Percentiles rank a stretch among this genome's conserved stretches.
phyloP scores from a whole-genome alignment of 2,113 vertebrate genomes.

The Nansenia antarctica region DNA sequence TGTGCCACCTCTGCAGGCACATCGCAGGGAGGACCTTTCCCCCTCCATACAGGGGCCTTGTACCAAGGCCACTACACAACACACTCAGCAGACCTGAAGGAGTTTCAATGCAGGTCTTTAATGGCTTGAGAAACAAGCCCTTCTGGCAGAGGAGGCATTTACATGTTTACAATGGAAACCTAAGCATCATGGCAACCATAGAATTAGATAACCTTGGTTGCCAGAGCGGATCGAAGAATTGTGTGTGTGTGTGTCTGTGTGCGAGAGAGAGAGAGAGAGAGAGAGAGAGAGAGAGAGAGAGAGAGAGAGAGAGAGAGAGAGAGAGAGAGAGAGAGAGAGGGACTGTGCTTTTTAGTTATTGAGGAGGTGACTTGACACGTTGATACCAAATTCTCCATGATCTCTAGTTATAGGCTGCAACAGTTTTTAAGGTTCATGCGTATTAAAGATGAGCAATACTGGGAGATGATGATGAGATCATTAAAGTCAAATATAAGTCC shows the following conservation, averaged over 20 bases:
- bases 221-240: not conserved
- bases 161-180: no score
- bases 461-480: conserved; percentile 5
- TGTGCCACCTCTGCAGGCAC: not conserved
- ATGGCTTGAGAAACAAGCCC: not conserved
- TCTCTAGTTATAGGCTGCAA: no score
- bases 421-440: not conserved
- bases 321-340: no score
- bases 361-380: not conserved
- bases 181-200: not conserved
- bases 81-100: not conserved
- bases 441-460: conserved; percentile 9
- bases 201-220: not conserved
- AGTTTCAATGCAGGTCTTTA: conserved; percentile 1
- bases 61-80: not conserved
- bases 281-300: not conserved
- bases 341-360: no score
- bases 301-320: not conserved
- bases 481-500: not conserved
- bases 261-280: not conserved
- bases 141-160: not conserved
- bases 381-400: not conserved
- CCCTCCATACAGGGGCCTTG: not conserved
- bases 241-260: conserved; percentile 1
- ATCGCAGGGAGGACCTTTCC: not conserved